Conservation (phyloP, 2,113 vertebrate genomes). For the Hassar affinis region DNA sequence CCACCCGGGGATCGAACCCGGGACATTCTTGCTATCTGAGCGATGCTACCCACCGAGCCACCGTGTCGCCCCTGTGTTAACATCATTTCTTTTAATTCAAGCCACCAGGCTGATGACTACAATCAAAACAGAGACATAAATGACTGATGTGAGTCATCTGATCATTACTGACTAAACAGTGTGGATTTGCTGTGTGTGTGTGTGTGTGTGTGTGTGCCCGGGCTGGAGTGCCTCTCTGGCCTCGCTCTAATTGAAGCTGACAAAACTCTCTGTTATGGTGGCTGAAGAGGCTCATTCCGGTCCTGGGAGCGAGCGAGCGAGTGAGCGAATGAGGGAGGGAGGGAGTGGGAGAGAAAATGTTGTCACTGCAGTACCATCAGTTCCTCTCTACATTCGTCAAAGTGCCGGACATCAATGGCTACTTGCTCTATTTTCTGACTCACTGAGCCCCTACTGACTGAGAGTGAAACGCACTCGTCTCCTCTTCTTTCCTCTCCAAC, state of each 20-base stretch:
- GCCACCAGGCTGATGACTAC: not conserved
- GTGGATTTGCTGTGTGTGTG: not conserved
- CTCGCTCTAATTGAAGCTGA: conserved; percentile 53
- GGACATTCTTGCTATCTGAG: too few species aligned
- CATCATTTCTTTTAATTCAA: not conserved
- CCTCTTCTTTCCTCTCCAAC: conserved; percentile 8
- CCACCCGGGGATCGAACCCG: too few species aligned
- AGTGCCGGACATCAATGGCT: conserved; percentile 59
- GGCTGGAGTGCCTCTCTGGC: conserved; percentile 25
- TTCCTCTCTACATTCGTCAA: conserved; percentile 66
- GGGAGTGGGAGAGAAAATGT: conserved; percentile 45
- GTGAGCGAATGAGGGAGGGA: conserved; percentile 6
- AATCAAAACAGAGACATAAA: not conserved
- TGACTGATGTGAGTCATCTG: conserved; percentile 17
- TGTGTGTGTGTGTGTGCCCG: conserved; percentile 33
- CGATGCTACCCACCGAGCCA: too few species aligned
- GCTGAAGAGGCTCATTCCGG: conserved; percentile 38
- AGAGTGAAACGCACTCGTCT: conserved; percentile 31
- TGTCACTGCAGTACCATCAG: conserved; percentile 57
- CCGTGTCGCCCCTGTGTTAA: too few species aligned
- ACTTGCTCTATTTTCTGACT: conserved; percentile 58
- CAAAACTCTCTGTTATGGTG: conserved; percentile 48
- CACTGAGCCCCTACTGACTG: conserved; percentile 54
- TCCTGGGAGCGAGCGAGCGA: conserved; percentile 12
- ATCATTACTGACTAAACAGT: conserved; percentile 24